Base-by-base conservation (phyloP, 2,888 invertebrate genomes). In the Coenonympha arcania region DNA sequence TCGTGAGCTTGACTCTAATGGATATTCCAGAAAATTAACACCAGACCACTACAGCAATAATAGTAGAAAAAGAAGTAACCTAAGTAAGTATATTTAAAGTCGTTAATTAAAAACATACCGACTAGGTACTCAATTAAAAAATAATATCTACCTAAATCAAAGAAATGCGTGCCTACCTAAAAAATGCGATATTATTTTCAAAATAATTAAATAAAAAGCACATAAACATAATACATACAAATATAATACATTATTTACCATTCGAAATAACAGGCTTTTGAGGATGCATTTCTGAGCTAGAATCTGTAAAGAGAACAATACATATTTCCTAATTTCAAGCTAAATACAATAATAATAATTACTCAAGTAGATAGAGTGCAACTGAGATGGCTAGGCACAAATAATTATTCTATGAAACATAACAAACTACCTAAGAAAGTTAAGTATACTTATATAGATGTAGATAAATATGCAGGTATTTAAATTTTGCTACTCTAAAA, bases 241-340 rank as follows among this genome's bases (percentile, higher is more conserved):
- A 4, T n/a, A 43, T 28, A n/a, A 16, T 30, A 26, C 43, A 47
- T 24, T 48, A 64, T 63, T 54, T 58, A 70, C 72, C 68, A 28
- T 65, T 59, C 3, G 65, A 52, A 0, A 73, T 59, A 4, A 65
- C 65, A 6, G 77, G 71, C 39, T 68, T 65, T 50, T 63, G 66
- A 2, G 73, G 71, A 33, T 69, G 68, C 39, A 66, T 68, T 16
- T 70, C 72, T 2, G 73, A 66, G 30, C 73, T 73, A 46, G 67
- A 64, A 37, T 79, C 79, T 79, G 67, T 18, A 71, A 67, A 50
- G 19, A 60, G 48, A 58, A 47, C 44, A 22, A 15, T 39, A 13
- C 9, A 47, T 45, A 37, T 43, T 22, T 46, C 44, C 11, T 46
- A 34, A 19, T 37, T 26, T 11, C 24, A 34, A 24, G 24, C 24